Evolutionary conservation across 2,113 vertebrate genomes (phyloP), one percentile per base, ranked within the genome.

Genomic region (Machaerirhynchus nigripectus): DNA sequence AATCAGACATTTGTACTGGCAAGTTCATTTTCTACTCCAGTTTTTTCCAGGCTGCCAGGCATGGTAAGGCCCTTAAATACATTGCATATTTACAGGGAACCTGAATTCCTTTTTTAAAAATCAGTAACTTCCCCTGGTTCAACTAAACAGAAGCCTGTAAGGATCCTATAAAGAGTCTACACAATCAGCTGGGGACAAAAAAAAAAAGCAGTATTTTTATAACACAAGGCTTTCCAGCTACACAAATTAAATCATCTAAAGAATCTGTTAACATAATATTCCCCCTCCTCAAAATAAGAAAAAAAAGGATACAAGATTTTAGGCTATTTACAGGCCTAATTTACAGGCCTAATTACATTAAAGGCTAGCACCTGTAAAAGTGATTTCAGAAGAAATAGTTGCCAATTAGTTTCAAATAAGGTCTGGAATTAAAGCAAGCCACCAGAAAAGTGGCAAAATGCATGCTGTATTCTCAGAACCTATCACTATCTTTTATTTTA

Each of bases 211-310:
- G 8, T 15, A 33, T 5, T 76, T 85, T 76, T 55, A 14, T 35
- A 95, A 37, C 4, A 42, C 2, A 3, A 81, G 13, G 4, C 19
- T 53, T 91, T 79, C 35, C 46, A 81, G n/a, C 5, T 23, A 44
- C 8, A 60, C 6, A 73, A 84, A 89, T 40, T 46, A 71, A 73
- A 85, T 30, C 0, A 53, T 9, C 22, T 63, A 33, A 23, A 77
- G 19, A 77, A 47, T 18, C 42, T 30, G 13, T 17, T 46, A 80
- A 75, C 7, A 17, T 10, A 57, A 9, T 35, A 67, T 50, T 71
- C 14, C 12, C 20, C 28, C 0, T 9, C 7, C 2, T 21, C 24
- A 15, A 17, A 15, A 44, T 3, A 28, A 13, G 44, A 6, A 9
- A 37, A 37, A 55, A 31, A 65, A 57, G 14, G 13, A 59, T 64